phyloP scores from a whole-genome alignment of 1,140 invertebrate genomes.

The Acyrthosiphon pisum region DNA sequence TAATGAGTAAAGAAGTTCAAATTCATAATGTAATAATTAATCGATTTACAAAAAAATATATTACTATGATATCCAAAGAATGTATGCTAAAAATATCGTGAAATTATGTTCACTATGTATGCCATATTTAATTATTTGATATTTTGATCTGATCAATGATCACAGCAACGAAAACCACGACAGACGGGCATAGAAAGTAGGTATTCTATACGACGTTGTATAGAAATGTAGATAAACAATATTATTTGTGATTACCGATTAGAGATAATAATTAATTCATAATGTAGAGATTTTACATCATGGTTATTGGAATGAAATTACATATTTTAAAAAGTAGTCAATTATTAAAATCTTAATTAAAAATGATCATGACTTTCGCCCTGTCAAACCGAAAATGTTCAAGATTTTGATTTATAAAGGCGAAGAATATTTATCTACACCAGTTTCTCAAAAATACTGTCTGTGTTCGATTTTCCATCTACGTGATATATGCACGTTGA shows the following conservation, averaged over 20 bases:
- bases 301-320: not conserved
- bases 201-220: too few relatives aligned
- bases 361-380: not conserved
- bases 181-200: not conserved
- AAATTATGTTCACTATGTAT: not conserved
- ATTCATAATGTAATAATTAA: not conserved
- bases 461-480: not conserved
- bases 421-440: too few relatives aligned
- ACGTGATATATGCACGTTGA: not conserved
- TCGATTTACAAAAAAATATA: not conserved
- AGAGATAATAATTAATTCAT: not conserved
- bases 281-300: not conserved
- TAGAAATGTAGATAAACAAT: not conserved
- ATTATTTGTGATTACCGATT: not conserved
- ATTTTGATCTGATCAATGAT: not conserved
- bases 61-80: not conserved
- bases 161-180: not conserved
- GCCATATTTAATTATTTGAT: not conserved
- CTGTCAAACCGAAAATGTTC: not conserved
- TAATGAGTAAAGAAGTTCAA: not conserved
- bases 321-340: not conserved
- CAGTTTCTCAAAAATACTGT: not conserved
- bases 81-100: not conserved
- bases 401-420: not conserved
- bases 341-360: not conserved